Percentiles rank a stretch among this genome's conserved stretches.
Evolutionary conservation across 2,888 invertebrate genomes (phyloP).

Genomic region (Dendrolimus pini): DNA sequence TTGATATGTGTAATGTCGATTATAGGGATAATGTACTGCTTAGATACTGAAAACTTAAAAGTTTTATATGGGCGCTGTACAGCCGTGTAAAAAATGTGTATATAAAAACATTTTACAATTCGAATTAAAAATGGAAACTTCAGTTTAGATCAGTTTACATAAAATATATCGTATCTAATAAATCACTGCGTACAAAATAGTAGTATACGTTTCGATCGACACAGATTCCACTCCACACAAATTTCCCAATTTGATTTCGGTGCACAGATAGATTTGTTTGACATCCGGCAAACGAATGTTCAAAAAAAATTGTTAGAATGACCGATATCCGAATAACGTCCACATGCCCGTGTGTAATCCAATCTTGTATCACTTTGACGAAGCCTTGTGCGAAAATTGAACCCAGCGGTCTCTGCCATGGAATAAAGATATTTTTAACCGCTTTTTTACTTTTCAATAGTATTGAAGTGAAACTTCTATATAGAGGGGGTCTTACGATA

Average conservation of each 20-base stretch:
- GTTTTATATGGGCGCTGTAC: too few species aligned
- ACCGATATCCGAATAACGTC: constrained; percentile 26
- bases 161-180: neutral
- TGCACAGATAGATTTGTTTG: constrained; percentile 64
- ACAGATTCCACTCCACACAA: constrained; percentile 40
- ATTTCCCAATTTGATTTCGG: constrained; percentile 53
- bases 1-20: too few species aligned
- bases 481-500: too few species aligned
- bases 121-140: too few species aligned
- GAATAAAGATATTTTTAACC: constrained; percentile 15
- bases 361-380: constrained; percentile 62
- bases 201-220: constrained; percentile 23
- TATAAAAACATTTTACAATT: too few species aligned
- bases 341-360: constrained; percentile 51
- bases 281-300: constrained; percentile 55
- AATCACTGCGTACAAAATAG: constrained; percentile 4
- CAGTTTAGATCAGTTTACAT: neutral
- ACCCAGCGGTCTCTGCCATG: constrained; percentile 18
- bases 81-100: too few species aligned
- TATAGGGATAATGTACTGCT: too few species aligned
- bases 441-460: neutral
- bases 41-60: too few species aligned
- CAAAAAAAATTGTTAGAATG: constrained; percentile 35
- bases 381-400: constrained; percentile 38
- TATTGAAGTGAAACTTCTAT: too few species aligned